Evolutionary conservation across 2,888 invertebrate species (phyloP), one percentile per base, ranked within the genome.

Genomic region (Callyntrura guangdongensis): DNA sequence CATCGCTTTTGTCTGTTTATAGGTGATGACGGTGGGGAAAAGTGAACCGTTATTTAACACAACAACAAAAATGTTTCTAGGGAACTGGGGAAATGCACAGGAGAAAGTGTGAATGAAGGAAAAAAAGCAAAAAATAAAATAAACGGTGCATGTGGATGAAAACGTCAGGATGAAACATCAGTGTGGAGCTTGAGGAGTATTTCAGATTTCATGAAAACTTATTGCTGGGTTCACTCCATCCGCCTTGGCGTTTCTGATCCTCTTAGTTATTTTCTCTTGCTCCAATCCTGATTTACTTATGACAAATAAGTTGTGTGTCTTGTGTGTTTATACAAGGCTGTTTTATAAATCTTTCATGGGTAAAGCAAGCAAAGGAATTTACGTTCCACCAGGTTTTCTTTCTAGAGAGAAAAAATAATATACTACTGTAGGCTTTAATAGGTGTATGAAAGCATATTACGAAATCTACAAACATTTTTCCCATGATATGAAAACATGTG

Each of bases 131-230:
- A 53, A 27, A 12, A 11, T 25, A 77, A 53, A 22, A 77, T 45
- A 14, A 11, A 14, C 53, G 36, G 56, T 53, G 56, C 36, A 85
- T 53, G 72, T 47, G 49, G 22, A 36, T 47, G 49, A 12, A 36
- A 84, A 17, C 17, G 17, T 20, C 11, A 74, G 74, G 0, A 45
- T 17, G 36, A 36, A 36, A 36, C 47, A 45, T 11, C 17, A 56
- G 61, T 20, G 61, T 20, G 45, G 27, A 27, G 67, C 25, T 49
- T 47, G 27, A 74, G 59, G 69, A 85, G 69, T 59, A n/a, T 56
- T 84, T 84, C 84, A 82, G 89, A 89, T 89, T 89, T 89, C 89
- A 89, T 89, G 89, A 89, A 89, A 89, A 89, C 89, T 89, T 85
- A 89, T 85, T 89, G 85, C 89, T 25, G n/a, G 22, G 47, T 72